Conservation (phyloP, 92 coral and sea anemone genomes). For the Porites lobata region DNA sequence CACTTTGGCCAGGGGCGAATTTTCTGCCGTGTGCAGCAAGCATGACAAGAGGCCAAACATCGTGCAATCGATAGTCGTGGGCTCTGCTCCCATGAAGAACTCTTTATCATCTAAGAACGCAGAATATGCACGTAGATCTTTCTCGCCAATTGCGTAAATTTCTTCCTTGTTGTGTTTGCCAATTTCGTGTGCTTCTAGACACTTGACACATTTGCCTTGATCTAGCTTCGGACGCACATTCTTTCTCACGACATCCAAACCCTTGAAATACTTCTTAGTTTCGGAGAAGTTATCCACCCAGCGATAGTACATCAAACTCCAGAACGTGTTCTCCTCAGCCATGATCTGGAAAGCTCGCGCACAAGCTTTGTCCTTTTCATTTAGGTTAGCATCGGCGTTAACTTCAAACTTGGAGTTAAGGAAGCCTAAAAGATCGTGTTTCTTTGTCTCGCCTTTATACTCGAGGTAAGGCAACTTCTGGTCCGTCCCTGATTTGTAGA, state of each 20-base stretch:
- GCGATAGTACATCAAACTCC: conserved; percentile 98
- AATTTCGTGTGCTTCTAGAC: conserved; percentile 97
- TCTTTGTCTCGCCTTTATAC: conserved; percentile 92
- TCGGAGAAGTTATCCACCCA: conserved; percentile 99
- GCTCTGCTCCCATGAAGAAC: conserved; percentile 95
- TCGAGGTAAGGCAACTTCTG: conserved; percentile 95
- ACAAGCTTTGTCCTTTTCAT: conserved; percentile 78
- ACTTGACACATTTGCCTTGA: conserved; percentile 96
- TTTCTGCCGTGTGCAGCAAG: conserved; percentile 85
- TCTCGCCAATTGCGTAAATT: conserved; percentile 94
- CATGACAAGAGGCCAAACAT: conserved; percentile 96
- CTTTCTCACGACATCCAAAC: conserved; percentile 89
- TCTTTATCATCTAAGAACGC: conserved; percentile 89
- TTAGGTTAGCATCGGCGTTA: conserved; percentile 80
- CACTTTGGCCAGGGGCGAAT: conserved; percentile 93
- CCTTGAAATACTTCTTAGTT: conserved; percentile 96
- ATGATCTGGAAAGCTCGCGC: conserved; percentile 93
- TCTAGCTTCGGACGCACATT: conserved; percentile 94
- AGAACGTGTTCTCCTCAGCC: conserved; percentile 97
- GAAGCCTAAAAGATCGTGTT: conserved; percentile 89
- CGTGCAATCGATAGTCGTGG: conserved; percentile 93
- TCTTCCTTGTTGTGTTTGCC: conserved; percentile 98
- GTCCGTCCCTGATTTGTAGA: conserved; percentile 85
- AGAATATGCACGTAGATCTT: conserved; percentile 85
- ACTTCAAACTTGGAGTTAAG: conserved; percentile 94